These are phyloP conservation scores for Volucella inanis DNA, from an alignment of 2,888 invertebrate genomes.

Conservation along the genomic window DNA sequence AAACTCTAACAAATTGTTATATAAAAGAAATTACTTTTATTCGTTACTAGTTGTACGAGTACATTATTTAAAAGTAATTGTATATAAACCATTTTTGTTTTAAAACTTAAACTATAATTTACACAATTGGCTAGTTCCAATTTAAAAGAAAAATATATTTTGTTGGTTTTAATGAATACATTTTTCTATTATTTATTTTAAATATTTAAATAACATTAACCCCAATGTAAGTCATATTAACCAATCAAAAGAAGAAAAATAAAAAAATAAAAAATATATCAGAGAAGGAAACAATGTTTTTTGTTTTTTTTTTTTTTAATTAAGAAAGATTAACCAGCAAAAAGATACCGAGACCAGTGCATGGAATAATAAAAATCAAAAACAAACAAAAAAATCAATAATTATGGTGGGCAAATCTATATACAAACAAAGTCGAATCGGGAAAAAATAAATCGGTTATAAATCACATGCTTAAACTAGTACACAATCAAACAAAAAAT, in stretches of 20 bases:
- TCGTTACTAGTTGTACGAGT: no score
- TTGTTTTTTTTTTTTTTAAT: no score
- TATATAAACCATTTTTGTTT: not conserved
- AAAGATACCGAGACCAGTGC: not conserved
- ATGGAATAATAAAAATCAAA: not conserved
- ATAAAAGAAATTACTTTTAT: no score
- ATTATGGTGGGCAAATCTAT: slow-evolving; percentile 40
- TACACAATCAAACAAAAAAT: not conserved
- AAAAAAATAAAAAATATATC: not conserved
- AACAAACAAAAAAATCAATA: slow-evolving; percentile 1
- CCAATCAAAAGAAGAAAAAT: not conserved
- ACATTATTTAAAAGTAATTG: no score
- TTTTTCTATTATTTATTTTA: slow-evolving; percentile 4
- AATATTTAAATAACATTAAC: slow-evolving; percentile 31
- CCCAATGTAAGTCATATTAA: slow-evolving; percentile 13
- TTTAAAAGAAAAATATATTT: not conserved
- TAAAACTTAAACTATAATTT: slow-evolving; percentile 30
- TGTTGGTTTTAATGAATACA: not conserved
- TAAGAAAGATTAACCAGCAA: not conserved
- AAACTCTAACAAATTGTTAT: no score
- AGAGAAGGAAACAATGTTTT: no score
- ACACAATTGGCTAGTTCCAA: slow-evolving; percentile 43
- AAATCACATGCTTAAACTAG: slow-evolving; percentile 1
- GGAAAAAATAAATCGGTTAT: not conserved
- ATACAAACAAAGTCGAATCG: slow-evolving; percentile 27